These are phyloP conservation scores for Dynastes grantii DNA, from an alignment of 2,888 invertebrate genomes.

Conservation along the genomic window DNA sequence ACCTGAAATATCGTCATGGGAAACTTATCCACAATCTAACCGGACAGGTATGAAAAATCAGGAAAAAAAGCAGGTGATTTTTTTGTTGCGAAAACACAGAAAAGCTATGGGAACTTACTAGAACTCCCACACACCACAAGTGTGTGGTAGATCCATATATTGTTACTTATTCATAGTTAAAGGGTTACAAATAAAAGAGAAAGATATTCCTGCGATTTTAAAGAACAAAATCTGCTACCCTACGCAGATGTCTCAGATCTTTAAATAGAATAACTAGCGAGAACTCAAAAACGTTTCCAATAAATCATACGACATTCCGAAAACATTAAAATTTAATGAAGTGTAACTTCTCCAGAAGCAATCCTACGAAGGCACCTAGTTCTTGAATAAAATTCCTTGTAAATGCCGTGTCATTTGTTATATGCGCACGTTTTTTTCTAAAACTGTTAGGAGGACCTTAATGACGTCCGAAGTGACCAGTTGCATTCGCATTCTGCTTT, in stretches of 20 bases:
- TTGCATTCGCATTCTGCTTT: neutral
- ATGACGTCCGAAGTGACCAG: conserved; percentile 18
- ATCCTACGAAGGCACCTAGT: neutral
- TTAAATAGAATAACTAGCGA: neutral
- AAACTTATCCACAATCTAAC: conserved; percentile 25
- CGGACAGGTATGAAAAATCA: conserved; percentile 40
- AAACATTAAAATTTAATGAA: conserved; percentile 3
- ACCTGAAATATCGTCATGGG: conserved; percentile 36
- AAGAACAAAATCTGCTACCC: neutral
- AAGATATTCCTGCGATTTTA: neutral
- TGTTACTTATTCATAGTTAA: neutral
- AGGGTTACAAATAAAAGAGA: neutral
- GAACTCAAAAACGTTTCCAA: neutral
- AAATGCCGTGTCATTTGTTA: conserved; percentile 22
- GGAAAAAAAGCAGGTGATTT: conserved; percentile 33
- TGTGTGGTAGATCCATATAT: neutral
- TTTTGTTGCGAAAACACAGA: conserved; percentile 40
- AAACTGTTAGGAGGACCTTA: conserved; percentile 3
- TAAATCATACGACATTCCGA: neutral
- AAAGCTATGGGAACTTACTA: conserved; percentile 16
- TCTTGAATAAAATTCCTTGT: neutral
- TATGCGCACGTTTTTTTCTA: neutral
- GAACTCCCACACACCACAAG: conserved; percentile 35
- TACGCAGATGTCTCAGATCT: neutral
- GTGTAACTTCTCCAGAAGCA: conserved; percentile 17